Percentiles rank a stretch among this genome's conserved stretches.
These are phyloP conservation scores for Columba janthina DNA, from an alignment of 2,113 vertebrate genomes.

Conservation along the genomic window DNA sequence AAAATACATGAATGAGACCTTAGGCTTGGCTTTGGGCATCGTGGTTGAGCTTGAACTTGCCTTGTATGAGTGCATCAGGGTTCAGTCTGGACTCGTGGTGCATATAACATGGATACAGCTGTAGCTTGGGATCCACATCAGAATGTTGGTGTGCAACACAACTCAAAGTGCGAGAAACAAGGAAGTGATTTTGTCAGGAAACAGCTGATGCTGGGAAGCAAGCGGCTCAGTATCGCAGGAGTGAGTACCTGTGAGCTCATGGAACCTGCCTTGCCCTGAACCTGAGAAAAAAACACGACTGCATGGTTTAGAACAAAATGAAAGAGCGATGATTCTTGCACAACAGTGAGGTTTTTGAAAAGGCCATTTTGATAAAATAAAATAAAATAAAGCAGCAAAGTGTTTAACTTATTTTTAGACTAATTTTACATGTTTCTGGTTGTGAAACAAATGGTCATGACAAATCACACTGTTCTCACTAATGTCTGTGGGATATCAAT, in stretches of 20 bases:
- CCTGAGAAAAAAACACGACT: neutral
- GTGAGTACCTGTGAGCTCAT: neutral
- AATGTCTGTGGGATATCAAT: constrained; percentile 53
- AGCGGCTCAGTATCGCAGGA: neutral
- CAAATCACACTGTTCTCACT: constrained; percentile 26
- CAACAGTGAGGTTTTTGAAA: neutral
- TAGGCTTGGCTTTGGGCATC: neutral
- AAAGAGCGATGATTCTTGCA: neutral
- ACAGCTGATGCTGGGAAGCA: neutral
- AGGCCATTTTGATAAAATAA: neutral
- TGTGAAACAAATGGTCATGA: constrained; percentile 51
- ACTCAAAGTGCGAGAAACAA: neutral
- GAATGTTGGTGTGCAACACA: accelerated
- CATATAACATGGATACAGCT: accelerated
- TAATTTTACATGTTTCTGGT: constrained; percentile 9
- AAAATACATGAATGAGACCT: accelerated
- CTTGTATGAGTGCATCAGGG: accelerated
- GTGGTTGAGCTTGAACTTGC: neutral
- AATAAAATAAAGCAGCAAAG: neutral
- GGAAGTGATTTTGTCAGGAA: neutral
- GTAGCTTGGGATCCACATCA: neutral
- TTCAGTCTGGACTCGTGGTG: neutral
- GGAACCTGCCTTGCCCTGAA: neutral
- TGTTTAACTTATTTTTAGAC: constrained; percentile 23
- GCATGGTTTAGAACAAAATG: neutral